phyloP scores from a whole-genome alignment of 2,113 vertebrate species.

The Sander vitreus region DNA sequence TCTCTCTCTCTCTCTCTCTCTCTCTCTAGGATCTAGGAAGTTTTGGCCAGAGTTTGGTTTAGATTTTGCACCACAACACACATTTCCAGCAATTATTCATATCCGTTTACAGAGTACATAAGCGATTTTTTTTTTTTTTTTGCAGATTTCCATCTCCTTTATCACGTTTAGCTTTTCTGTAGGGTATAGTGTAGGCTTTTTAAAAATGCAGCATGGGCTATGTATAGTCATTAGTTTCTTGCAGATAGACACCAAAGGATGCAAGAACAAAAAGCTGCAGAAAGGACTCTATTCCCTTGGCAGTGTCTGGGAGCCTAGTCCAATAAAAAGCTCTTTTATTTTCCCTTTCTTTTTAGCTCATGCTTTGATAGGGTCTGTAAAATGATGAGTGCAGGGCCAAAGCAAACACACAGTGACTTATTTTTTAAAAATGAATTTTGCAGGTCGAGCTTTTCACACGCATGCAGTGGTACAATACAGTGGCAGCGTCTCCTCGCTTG shows the following conservation, averaged over 20 bases:
- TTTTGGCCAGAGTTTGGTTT: slow-evolving; percentile 41
- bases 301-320: slow-evolving; percentile 39
- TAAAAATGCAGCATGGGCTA: slow-evolving; percentile 6
- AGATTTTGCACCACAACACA: slow-evolving; percentile 53
- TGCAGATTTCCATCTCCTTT: slow-evolving; percentile 13
- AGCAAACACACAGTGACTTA: slow-evolving; percentile 75
- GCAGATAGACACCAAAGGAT: slow-evolving; percentile 34
- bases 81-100: slow-evolving; percentile 30
- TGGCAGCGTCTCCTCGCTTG: slow-evolving; percentile 49
- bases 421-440: slow-evolving; percentile 79
- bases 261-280: slow-evolving; percentile 39
- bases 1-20: slow-evolving; percentile 27
- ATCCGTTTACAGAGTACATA: slow-evolving; percentile 26
- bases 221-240: slow-evolving; percentile 8
- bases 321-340: slow-evolving; percentile 59
- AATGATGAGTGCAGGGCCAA: slow-evolving; percentile 68
- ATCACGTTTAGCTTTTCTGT: slow-evolving; percentile 10
- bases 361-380: slow-evolving; percentile 71
- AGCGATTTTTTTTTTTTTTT: neutral
- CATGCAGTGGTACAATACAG: slow-evolving; percentile 32
- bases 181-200: neutral
- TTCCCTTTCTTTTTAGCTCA: slow-evolving; percentile 54
- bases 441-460: slow-evolving; percentile 73
- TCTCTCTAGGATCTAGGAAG: slow-evolving; percentile 49
- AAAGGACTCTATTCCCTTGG: slow-evolving; percentile 50